These are phyloP conservation scores for Tetragonula clypearis DNA, from an alignment of 1,140 invertebrate genomes.

Conservation along the genomic window DNA sequence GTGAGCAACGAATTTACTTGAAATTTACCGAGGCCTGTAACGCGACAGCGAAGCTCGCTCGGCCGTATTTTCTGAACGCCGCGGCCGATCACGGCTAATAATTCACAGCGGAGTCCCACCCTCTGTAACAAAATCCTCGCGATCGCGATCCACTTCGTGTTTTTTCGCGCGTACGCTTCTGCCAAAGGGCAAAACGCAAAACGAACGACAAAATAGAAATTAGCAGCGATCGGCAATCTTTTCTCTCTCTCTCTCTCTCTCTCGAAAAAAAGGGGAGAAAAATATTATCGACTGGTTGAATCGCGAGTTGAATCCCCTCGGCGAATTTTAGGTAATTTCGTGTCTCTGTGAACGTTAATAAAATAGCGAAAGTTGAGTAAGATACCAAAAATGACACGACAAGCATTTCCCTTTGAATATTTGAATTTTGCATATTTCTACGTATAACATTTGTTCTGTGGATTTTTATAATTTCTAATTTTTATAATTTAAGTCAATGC, in stretches of 20 bases:
- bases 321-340: neutral
- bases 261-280: too few relatives aligned
- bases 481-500: too few relatives aligned
- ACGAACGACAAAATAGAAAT: neutral
- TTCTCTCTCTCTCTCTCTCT: neutral
- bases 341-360: too few relatives aligned
- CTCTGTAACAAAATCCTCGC: neutral
- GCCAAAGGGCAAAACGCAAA: neutral
- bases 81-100: neutral
- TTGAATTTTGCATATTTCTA: too few relatives aligned
- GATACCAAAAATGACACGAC: too few relatives aligned
- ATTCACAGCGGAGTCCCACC: neutral
- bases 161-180: neutral
- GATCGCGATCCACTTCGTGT: neutral
- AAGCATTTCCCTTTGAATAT: too few relatives aligned
- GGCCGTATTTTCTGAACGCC: neutral
- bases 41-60: too few relatives aligned
- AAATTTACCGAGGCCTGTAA: neutral
- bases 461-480: too few relatives aligned
- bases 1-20: neutral
- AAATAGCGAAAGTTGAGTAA: too few relatives aligned
- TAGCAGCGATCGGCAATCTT: neutral
- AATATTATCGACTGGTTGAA: too few relatives aligned
- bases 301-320: too few relatives aligned
- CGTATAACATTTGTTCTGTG: too few relatives aligned